A percentile compares a stretch with the other conserved stretches of the same genome.
phyloP scores from a whole-genome alignment of 2,113 vertebrate species.

The Pedionomus torquatus region DNA sequence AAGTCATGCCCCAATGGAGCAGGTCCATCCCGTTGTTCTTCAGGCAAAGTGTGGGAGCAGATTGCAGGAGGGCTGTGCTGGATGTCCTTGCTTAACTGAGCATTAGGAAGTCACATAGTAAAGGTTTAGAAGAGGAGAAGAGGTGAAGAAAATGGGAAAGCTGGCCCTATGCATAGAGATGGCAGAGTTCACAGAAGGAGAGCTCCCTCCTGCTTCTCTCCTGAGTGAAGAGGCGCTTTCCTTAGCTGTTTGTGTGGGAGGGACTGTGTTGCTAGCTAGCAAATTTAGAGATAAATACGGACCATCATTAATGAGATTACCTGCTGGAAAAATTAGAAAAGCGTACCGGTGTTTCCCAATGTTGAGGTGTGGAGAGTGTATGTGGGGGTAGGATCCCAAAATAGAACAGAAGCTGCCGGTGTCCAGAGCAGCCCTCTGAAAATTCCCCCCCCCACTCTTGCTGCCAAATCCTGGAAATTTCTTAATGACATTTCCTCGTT shows the following conservation, averaged over 20 bases:
- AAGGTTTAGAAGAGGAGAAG: background rate
- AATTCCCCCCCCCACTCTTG: background rate
- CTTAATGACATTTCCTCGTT: background rate
- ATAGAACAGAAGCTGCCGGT: background rate
- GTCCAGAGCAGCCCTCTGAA: background rate
- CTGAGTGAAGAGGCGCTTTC: background rate
- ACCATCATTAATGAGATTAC: background rate
- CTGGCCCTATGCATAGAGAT: background rate
- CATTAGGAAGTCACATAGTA: background rate
- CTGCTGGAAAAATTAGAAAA: background rate
- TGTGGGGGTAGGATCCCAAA: background rate
- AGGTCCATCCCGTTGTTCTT: background rate
- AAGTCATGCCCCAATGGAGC: accelerated
- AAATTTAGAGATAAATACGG: constrained; percentile 1
- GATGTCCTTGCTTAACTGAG: background rate
- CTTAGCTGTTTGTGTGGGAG: constrained; percentile 20
- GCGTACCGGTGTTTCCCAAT: background rate
- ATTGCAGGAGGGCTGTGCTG: background rate
- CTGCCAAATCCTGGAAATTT: background rate
- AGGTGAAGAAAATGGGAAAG: background rate
- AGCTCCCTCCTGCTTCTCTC: background rate
- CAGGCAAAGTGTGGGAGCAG: background rate
- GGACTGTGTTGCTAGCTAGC: background rate
- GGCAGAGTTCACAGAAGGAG: background rate
- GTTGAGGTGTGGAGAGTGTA: background rate